phyloP scores from a whole-genome alignment of 2,797 vertebrate genomes.

The Meda fulgida region DNA sequence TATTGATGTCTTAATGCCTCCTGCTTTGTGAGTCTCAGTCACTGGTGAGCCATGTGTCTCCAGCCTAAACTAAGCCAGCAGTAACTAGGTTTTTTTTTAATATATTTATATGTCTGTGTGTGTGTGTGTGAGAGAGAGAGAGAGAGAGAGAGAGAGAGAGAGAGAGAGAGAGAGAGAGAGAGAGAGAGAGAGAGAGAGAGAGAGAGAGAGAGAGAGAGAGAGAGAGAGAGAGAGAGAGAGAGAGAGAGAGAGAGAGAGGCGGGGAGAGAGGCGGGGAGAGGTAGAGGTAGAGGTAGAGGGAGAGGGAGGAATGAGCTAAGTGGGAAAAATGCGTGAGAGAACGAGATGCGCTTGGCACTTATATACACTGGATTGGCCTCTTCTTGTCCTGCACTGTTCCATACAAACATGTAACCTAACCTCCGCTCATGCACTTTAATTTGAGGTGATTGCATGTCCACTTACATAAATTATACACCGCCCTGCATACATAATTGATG shows the following conservation, averaged over 20 bases:
- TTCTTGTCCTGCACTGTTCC: conserved; percentile 20
- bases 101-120: neutral
- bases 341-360: conserved; percentile 33
- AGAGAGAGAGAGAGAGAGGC: conserved; percentile 23
- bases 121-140: neutral
- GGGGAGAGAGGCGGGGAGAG: conserved; percentile 20
- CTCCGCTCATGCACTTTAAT: conserved; percentile 73
- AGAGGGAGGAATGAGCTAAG: conserved; percentile 57
- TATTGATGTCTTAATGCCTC: conserved; percentile 67
- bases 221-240: conserved; percentile 8
- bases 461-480: conserved; percentile 83
- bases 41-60: conserved; percentile 54
- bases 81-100: conserved; percentile 37
- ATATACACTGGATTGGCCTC: conserved; percentile 24
- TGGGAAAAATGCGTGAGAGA: neutral
- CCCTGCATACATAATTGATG: conserved; percentile 78
- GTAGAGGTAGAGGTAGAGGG: too few relatives aligned
- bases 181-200: conserved; percentile 44
- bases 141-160: conserved; percentile 35
- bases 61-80: conserved; percentile 49
- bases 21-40: conserved; percentile 61
- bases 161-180: too few relatives aligned
- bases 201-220: neutral
- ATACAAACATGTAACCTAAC: conserved; percentile 53
- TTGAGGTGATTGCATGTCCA: conserved; percentile 83